Evolutionary conservation across 2,797 vertebrate species (phyloP), one percentile per base, ranked within the genome.

Genomic region (Pseudochirops corinnae): DNA sequence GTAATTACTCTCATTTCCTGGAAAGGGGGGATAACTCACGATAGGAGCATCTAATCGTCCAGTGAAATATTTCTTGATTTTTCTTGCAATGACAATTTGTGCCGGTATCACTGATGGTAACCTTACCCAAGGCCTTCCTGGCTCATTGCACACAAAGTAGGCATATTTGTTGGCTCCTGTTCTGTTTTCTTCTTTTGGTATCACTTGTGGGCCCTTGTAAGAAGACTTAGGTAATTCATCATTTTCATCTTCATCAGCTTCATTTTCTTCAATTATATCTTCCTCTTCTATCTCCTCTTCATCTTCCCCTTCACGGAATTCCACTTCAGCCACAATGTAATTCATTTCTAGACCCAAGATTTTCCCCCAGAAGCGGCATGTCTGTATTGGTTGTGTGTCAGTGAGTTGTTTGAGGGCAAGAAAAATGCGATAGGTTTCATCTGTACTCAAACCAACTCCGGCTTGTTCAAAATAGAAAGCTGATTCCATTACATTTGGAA

Each of bases 351-450:
- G 98, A 31, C 99, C 99, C 92, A 99, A 95, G 94, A 99, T 99
- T 98, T 99, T 99, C 1, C 99, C 99, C 99, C 99, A 99, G 96
- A 99, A 99, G 90, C 99, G 99, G 96, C 99, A 99, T 82, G 67
- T 98, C 92, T 98, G 98, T 95, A 99, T 98, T 26, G 98, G 98
- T 58, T 99, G 99, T 0, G 97, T 98, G 74, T 98, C 99, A 55
- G 99, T 98, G 13, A 99, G 99, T 55, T 99, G 99, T 95, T 99
- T 99, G 91, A 99, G 98, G 12, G 99, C 99, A 55, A 99, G 99
- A 96, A 99, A 99, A 97, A 99, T 97, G 90, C 98, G 99, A 53
- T 99, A 99, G 95, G 98, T 99, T 98, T 99, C 99, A 93, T 99
- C 99, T 92, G 98, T 98, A 96, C 99, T 99, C 97, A 99, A 97